phyloP scores from a whole-genome alignment of 1,140 invertebrate genomes.

The Orchesella cincta region DNA sequence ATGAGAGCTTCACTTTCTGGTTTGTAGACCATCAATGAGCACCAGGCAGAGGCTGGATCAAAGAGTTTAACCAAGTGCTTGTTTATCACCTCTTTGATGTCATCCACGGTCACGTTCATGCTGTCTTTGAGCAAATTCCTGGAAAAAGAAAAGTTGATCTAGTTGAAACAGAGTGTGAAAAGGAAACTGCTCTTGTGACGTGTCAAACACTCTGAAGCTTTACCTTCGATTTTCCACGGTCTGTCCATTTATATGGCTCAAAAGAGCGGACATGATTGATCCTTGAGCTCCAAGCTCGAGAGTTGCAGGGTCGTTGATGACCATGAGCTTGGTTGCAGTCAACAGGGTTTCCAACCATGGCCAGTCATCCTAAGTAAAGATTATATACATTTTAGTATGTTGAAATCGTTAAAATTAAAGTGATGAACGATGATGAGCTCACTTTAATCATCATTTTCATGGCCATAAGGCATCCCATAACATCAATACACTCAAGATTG shows the following conservation, averaged over 20 bases:
- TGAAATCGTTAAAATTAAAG: background rate
- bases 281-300: slow-evolving; percentile 46
- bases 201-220: background rate
- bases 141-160: slow-evolving; percentile 47
- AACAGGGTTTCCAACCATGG: slow-evolving; percentile 44
- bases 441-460: slow-evolving; percentile 46
- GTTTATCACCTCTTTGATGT: slow-evolving; percentile 67
- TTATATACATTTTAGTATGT: background rate
- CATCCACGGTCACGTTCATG: slow-evolving; percentile 66
- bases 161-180: background rate
- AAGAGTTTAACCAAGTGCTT: slow-evolving; percentile 72
- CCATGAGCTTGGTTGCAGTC: slow-evolving; percentile 47
- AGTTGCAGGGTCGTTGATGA: slow-evolving; percentile 48
- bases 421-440: background rate
- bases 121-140: slow-evolving; percentile 69
- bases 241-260: slow-evolving; percentile 41
- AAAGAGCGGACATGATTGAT: slow-evolving; percentile 30
- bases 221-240: slow-evolving; percentile 34
- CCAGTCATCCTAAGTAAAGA: slow-evolving; percentile 41
- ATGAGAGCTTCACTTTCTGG: slow-evolving; percentile 1
- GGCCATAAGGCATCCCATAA: slow-evolving; percentile 42
- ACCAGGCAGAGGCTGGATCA: slow-evolving; percentile 60
- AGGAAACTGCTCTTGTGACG: background rate
- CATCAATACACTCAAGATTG: slow-evolving; percentile 45
- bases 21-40: slow-evolving; percentile 18